Evolutionary conservation across 2,113 vertebrate genomes (phyloP), one percentile per base, ranked within the genome.

Genomic region (Ammospiza caudacuta): DNA sequence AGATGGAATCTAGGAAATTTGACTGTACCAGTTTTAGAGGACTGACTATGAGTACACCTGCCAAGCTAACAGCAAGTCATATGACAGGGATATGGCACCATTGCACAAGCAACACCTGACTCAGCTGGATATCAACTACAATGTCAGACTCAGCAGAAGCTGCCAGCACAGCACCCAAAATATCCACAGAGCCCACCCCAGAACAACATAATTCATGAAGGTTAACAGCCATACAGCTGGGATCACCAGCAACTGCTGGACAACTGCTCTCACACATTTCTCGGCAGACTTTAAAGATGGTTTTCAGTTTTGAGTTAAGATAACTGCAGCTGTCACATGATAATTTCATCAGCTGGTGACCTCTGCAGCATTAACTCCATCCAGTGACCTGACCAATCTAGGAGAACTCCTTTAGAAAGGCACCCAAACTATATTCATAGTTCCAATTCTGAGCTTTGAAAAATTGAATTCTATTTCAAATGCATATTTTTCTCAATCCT

Each of bases 1-100:
- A 54, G 39, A 37, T 10, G 13, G 37, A 15, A 62, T 28, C 12
- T 18, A 63, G 13, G 9, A 83, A 72, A 67, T 52, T 13, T 23
- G 14, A 73, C 43, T 59, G 25, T 18, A 46, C 3, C 18, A 28
- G 31, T 58, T 85, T 90, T 25, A 80, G 46, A 52, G 23, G 33
- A 54, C 15, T 1, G 5, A 4, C 15, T 49, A 24, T 0, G 7
- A 57, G n/a, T 18, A 51, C 8, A 41, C 3, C 27, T 77, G 31
- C 43, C 15, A 59, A 57, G 21, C 7, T 8, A 75, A 33, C 21
- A 66, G 51, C 22, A 69, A 52, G 64, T 41, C 51, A n/a, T 4
- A 66, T 10, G 54, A 44, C 22, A 44, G 15, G 24, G 12, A 9
- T 2, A 6, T 2, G 23, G 41, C 31, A 76, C 7, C 12, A 51